Evolutionary conservation across 2,113 vertebrate species (phyloP), one percentile per base, ranked within the genome.

Genomic region (Nibea albiflora): DNA sequence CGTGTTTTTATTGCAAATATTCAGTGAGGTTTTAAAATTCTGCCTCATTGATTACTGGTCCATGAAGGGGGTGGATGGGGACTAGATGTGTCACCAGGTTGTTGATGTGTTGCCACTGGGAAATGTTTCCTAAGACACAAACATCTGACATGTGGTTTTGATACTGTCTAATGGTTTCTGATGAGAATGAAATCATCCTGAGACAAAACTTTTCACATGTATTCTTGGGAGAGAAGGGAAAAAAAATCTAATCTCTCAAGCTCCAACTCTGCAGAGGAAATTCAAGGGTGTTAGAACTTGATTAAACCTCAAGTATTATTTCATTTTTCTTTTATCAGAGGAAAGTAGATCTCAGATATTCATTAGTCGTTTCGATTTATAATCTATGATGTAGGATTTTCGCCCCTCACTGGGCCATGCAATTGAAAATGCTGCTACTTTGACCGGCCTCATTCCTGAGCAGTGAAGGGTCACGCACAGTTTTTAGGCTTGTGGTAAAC

Each of bases 31-130:
- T 83, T 39, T 83, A 52, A 83, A 75, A 82, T n/a, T 73, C 58
- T 85, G 73, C 76, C 78, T 86, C 82, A 65, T 69, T 76, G 80
- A 69, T 78, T 92, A 83, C 71, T 88, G 90, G 89, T 84, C 82
- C 67, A 52, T 91, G 67, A 83, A 73, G 0, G 2, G 44, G 60
- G 77, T 11, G 66, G 39, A 72, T 81, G 50, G 83, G 85, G 82
- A 90, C 68, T 14, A 28, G 70, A 91, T 79, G 79, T 91, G 90
- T 93, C 89, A 88, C 28, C 83, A 76, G 85, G 85, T 88, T 92
- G 85, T 53, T 88, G 90, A 86, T 22, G 85, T 87, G 87, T 72
- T 86, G 88, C 88, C 81, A 68, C 81, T 57, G 76, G 83, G 73
- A 90, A 81, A 81, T n/a, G 77, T 88, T 88, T 90, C 91, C 11